These are phyloP conservation scores for Rissa tridactyla DNA, from an alignment of 2,113 vertebrate species.

Conservation along the genomic window DNA sequence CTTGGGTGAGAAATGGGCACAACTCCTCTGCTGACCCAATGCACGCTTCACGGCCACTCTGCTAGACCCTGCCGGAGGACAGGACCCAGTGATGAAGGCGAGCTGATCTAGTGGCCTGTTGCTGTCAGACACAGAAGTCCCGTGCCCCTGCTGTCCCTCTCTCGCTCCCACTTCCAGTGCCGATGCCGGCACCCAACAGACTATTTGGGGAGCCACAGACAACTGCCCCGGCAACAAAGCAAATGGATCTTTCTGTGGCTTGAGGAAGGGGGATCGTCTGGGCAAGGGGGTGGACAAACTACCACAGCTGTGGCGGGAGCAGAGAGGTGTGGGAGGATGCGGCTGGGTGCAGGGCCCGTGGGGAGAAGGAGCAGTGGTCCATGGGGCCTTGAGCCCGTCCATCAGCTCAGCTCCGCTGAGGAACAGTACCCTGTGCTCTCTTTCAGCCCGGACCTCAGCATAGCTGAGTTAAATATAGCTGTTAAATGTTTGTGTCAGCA, in stretches of 20 bases:
- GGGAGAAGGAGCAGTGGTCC: rapidly evolving
- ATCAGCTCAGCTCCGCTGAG: not conserved
- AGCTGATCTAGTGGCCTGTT: not conserved
- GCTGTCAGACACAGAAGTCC: no score
- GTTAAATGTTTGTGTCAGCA: no score
- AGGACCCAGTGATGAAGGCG: not conserved
- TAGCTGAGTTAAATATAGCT: no score
- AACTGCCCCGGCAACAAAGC: not conserved
- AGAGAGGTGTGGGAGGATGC: not conserved
- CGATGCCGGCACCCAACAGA: not conserved
- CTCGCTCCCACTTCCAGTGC: not conserved
- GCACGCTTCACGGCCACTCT: rapidly evolving
- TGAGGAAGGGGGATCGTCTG: not conserved
- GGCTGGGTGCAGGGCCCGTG: not conserved
- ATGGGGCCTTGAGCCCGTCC: not conserved
- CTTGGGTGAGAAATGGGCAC: not conserved
- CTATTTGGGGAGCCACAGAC: not conserved
- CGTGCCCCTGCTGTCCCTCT: not conserved
- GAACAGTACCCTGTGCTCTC: not conserved
- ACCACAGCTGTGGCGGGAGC: not conserved
- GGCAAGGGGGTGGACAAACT: rapidly evolving
- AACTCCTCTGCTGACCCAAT: not conserved
- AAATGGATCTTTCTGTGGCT: not conserved
- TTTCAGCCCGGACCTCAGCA: not conserved
- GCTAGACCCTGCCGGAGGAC: not conserved